Percentiles rank a stretch among this genome's conserved stretches.
Evolutionary conservation across 2,797 vertebrate genomes (phyloP).

Genomic region (Pipistrellus pygmaeus): DNA sequence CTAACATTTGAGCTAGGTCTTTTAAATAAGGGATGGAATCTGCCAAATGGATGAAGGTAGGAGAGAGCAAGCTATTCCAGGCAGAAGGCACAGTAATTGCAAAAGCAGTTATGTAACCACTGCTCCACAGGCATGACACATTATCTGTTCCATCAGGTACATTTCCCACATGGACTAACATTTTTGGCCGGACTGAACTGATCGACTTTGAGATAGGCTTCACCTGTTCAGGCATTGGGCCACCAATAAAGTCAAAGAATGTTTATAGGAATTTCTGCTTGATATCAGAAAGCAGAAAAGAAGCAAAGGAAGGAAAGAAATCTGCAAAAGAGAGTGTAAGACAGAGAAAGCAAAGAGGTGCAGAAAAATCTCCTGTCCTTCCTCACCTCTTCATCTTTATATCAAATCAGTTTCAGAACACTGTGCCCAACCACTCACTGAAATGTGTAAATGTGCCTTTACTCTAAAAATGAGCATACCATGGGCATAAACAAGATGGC

Average conservation of each 20-base stretch:
- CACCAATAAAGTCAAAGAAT: constrained; percentile 42
- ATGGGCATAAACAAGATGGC: background rate
- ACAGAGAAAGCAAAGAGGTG: background rate
- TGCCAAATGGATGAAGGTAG: background rate
- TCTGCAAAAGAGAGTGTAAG: background rate
- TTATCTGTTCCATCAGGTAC: constrained; percentile 8
- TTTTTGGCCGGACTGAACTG: background rate
- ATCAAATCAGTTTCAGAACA: background rate
- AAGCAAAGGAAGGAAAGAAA: constrained; percentile 22
- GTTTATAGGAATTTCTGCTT: constrained; percentile 37
- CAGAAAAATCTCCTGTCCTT: background rate
- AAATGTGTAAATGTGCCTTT: constrained; percentile 16
- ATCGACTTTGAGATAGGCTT: constrained; percentile 12
- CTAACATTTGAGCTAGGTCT: background rate
- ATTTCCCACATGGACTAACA: background rate
- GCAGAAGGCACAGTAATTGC: constrained; percentile 3
- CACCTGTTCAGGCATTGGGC: background rate
- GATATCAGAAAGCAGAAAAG: constrained; percentile 31
- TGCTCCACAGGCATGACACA: background rate
- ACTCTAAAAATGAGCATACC: constrained; percentile 6
- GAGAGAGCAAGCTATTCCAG: background rate
- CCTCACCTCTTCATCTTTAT: background rate
- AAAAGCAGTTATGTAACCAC: constrained; percentile 5
- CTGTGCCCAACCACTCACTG: background rate
- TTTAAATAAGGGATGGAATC: background rate